These are phyloP conservation scores for Amitus sp. DNA, from an alignment of 2,888 invertebrate species.

Conservation along the genomic window DNA sequence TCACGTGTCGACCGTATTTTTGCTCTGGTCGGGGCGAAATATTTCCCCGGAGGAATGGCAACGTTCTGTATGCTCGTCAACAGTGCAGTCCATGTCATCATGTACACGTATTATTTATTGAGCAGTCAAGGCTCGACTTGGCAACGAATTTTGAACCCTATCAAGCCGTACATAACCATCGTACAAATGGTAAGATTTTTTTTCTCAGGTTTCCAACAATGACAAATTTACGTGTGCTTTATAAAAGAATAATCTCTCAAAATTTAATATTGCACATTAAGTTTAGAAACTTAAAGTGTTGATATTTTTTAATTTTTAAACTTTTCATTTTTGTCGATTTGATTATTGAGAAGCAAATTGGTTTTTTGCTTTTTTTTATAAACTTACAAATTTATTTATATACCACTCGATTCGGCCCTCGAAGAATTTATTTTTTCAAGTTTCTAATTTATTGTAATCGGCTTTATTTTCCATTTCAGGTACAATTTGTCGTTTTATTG, in stretches of 20 bases:
- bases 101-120: constrained; percentile 78
- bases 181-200: constrained; percentile 75
- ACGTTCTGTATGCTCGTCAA: constrained; percentile 73
- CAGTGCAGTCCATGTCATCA: constrained; percentile 74
- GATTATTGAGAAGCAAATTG: no score
- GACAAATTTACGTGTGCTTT: neutral
- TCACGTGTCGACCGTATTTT: constrained; percentile 71
- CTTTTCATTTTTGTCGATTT: no score
- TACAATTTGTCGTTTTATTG: constrained; percentile 74
- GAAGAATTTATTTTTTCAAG: neutral
- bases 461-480: constrained; percentile 63
- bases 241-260: no score
- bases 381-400: no score
- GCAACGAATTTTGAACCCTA: constrained; percentile 67
- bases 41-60: constrained; percentile 73
- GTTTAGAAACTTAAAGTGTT: no score
- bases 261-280: no score
- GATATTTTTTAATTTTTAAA: no score
- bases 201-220: no score
- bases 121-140: constrained; percentile 70
- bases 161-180: constrained; percentile 69
- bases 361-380: no score
- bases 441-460: constrained; percentile 3
- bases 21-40: constrained; percentile 72
- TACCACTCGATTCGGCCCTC: no score